Conservation (phyloP, 2,113 vertebrate species). For the Naja naja region DNA sequence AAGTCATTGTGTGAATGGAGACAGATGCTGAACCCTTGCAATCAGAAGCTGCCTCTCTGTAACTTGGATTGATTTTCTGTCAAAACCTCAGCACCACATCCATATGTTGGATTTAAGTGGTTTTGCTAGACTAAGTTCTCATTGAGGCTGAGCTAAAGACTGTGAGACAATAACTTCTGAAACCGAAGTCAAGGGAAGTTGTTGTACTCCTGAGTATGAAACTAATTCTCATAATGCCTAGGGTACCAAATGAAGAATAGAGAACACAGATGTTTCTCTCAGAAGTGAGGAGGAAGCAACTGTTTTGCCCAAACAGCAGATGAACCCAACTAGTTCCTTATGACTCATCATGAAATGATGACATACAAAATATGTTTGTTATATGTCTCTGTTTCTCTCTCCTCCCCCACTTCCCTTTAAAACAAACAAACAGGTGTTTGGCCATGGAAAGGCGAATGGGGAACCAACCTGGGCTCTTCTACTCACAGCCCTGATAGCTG, state of each 20-base stretch:
- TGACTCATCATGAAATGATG: background rate
- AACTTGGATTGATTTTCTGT: background rate
- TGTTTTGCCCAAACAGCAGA: background rate
- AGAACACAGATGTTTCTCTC: background rate
- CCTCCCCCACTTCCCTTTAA: background rate
- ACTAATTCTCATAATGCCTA: background rate
- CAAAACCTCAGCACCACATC: background rate
- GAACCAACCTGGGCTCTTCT: conserved; percentile 96
- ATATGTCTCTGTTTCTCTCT: background rate
- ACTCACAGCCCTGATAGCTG: conserved; percentile 90
- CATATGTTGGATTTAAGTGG: background rate
- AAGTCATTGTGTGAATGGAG: background rate
- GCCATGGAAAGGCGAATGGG: conserved; percentile 91
- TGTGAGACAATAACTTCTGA: background rate
- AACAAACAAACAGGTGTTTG: conserved; percentile 82
- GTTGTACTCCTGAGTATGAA: background rate
- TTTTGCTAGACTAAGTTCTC: background rate
- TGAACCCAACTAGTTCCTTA: background rate
- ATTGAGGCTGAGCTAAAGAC: no score
- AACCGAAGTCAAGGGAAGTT: background rate
- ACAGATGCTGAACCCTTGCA: background rate
- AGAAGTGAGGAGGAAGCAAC: background rate
- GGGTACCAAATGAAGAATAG: background rate
- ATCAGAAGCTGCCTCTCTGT: background rate
- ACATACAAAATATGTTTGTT: background rate